phyloP scores from a whole-genome alignment of 1,140 invertebrate species.

The Lineus longissimus region DNA sequence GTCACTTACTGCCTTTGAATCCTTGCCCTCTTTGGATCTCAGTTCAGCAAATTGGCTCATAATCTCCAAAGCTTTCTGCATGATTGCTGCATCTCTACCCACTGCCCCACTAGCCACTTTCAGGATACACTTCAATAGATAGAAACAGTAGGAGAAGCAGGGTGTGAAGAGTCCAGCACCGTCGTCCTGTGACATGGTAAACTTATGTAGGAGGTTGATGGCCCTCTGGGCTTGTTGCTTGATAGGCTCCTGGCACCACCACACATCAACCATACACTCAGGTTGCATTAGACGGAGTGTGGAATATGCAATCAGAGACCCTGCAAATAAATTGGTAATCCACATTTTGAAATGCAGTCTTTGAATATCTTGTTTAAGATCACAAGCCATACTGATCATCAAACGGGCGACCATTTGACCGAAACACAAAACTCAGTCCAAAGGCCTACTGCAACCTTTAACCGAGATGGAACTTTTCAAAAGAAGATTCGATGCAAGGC shows the following conservation, averaged over 20 bases:
- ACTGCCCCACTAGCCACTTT: constrained; percentile 41
- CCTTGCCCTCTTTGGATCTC: no score
- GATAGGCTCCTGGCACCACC: constrained; percentile 74
- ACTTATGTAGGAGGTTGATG: constrained; percentile 60
- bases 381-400: not conserved
- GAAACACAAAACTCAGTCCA: not conserved
- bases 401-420: no score
- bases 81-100: constrained; percentile 45
- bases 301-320: constrained; percentile 63
- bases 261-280: constrained; percentile 69
- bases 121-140: constrained; percentile 69
- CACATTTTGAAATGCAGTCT: not conserved
- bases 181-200: constrained; percentile 46
- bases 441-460: not conserved
- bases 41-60: no score
- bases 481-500: constrained; percentile 20
- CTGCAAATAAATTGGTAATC: constrained; percentile 35
- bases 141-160: constrained; percentile 80
- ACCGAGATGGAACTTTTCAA: not conserved
- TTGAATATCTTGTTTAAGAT: not conserved
- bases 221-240: constrained; percentile 60
- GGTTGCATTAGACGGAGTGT: constrained; percentile 72
- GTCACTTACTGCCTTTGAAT: no score
- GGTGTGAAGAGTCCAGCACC: constrained; percentile 70
- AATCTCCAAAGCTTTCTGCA: constrained; percentile 62